A percentile compares a stretch with the other conserved stretches of the same genome.
These are phyloP conservation scores for Caenorhabditis inopinata DNA, from an alignment of 1,140 invertebrate species.

Conservation along the genomic window DNA sequence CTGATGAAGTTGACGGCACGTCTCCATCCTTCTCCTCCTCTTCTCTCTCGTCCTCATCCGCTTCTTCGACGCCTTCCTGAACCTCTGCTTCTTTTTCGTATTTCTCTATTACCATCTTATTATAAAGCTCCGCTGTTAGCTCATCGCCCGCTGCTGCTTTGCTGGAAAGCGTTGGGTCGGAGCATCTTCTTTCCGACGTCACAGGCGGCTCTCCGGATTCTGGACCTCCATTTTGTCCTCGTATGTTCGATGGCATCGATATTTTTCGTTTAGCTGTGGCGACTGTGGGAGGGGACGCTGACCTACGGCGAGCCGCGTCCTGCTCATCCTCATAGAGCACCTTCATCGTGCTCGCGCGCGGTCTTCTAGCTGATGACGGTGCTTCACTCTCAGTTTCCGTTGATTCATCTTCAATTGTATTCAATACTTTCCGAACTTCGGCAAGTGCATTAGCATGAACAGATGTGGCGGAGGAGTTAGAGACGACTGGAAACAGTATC, in stretches of 20 bases:
- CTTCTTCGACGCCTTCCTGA: background rate
- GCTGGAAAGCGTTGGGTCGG: background rate
- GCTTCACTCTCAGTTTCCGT: background rate
- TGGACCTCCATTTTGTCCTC: background rate
- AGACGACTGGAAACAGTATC: background rate
- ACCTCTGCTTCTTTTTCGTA: background rate
- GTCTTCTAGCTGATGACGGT: background rate
- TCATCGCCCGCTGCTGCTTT: background rate
- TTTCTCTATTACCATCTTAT: background rate
- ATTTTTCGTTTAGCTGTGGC: background rate
- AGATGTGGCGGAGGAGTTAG: background rate
- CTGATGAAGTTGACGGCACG: slow-evolving; percentile 14
- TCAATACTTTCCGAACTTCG: background rate
- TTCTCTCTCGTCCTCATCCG: background rate
- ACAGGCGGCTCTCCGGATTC: background rate
- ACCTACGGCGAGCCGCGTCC: background rate
- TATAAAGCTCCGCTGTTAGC: background rate
- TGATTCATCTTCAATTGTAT: slow-evolving; percentile 22
- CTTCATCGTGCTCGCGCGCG: background rate
- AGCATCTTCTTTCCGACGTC: background rate
- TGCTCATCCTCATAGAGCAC: background rate
- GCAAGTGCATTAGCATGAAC: background rate
- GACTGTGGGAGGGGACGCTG: background rate
- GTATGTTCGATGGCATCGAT: background rate
- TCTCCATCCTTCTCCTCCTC: background rate